Conservation (phyloP, 2,797 vertebrate species). For the Cephalopachus bancanus region DNA sequence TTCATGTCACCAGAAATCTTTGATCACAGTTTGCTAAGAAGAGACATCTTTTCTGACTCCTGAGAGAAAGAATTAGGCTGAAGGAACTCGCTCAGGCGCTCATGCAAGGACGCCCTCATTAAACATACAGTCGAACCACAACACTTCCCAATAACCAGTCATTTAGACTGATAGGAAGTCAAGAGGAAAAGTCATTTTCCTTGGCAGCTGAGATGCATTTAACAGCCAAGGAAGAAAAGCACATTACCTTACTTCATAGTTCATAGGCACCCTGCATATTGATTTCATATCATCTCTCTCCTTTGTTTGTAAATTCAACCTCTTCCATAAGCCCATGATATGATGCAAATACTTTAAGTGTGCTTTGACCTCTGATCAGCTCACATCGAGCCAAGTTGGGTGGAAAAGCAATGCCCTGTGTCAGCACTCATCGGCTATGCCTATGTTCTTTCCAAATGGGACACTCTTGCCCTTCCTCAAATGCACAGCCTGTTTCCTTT, state of each 20-base stretch:
- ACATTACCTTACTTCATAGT: slow-evolving; percentile 47
- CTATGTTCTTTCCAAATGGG: not conserved
- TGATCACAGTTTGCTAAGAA: not conserved
- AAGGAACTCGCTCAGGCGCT: not conserved
- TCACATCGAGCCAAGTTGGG: not conserved
- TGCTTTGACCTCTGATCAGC: not conserved
- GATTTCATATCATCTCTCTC: slow-evolving; percentile 12
- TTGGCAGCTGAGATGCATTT: slow-evolving; percentile 66
- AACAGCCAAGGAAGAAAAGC: slow-evolving; percentile 71
- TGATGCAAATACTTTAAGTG: not conserved
- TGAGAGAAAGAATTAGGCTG: not conserved
- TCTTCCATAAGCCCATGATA: slow-evolving; percentile 60
- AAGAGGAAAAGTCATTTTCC: slow-evolving; percentile 66
- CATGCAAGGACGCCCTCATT: slow-evolving; percentile 13
- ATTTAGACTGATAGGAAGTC: not conserved
- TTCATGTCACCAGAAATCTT: not conserved
- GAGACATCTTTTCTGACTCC: not conserved
- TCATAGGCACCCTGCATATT: slow-evolving; percentile 64
- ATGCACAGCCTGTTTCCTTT: not conserved
- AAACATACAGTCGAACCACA: not conserved
- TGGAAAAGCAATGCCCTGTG: not conserved
- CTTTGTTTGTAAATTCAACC: slow-evolving; percentile 67
- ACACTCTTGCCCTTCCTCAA: not conserved
- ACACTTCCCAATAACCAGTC: slow-evolving; percentile 39
- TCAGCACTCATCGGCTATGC: not conserved